A percentile compares a stretch with the other conserved stretches of the same genome.
Conservation (phyloP, 1,140 invertebrate genomes). For the Euura lappo region DNA sequence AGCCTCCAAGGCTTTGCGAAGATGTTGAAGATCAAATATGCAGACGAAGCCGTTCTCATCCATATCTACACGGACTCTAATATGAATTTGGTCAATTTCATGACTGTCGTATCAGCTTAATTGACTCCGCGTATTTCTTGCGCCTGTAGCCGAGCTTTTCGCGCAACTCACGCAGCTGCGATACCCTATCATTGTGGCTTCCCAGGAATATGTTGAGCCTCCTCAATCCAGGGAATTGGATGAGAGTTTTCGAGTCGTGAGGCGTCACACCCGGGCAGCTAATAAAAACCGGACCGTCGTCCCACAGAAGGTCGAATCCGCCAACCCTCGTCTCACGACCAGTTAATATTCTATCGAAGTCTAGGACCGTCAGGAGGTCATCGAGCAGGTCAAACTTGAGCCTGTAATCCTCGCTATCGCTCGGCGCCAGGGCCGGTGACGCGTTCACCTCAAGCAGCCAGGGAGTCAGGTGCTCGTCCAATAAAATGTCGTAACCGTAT, state of each 20-base stretch:
- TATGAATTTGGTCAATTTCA: no score
- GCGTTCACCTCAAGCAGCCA: slow-evolving; percentile 73
- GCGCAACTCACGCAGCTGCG: slow-evolving; percentile 29
- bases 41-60: no score
- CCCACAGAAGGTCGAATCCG: slow-evolving; percentile 68
- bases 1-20: no score
- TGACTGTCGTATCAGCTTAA: no score
- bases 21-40: no score
- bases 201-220: slow-evolving; percentile 48
- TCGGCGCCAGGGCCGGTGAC: slow-evolving; percentile 69
- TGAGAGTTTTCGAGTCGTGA: neutral
- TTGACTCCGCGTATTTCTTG: no score
- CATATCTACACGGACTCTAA: no score
- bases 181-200: slow-evolving; percentile 36
- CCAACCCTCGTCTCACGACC: slow-evolving; percentile 65
- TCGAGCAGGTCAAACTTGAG: slow-evolving; percentile 57
- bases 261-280: slow-evolving; percentile 20
- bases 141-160: no score
- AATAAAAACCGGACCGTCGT: slow-evolving; percentile 62
- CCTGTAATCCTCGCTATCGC: slow-evolving; percentile 63
- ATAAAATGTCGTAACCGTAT: slow-evolving; percentile 72
- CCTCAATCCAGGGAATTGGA: slow-evolving; percentile 2
- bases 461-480: slow-evolving; percentile 66
- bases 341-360: slow-evolving; percentile 55
- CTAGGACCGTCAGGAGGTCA: slow-evolving; percentile 55